Evolutionary conservation across 2,888 invertebrate species (phyloP), one percentile per base, ranked within the genome.

Genomic region (Chaetoderma sp.): DNA sequence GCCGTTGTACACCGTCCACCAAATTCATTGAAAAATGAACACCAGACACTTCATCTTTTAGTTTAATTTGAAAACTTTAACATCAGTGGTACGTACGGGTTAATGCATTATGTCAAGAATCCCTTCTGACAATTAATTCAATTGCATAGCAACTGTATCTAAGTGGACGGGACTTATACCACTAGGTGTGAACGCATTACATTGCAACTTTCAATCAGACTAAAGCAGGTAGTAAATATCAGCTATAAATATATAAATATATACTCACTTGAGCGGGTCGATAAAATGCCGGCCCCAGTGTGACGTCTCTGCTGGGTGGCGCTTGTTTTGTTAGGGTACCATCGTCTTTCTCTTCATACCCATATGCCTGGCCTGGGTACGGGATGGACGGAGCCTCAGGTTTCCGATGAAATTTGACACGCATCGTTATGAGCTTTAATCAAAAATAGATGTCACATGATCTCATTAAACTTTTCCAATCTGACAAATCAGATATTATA

Each of bases 331-430:
- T 78, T 21, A 86, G 72, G 2, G 80, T 78, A 4, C 86, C 86
- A 71, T 85, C 83, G 10, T 84, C 83, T 71, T 82, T 83, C 70
- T 86, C 86, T 71, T 86, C 86, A 69, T 83, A 86, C 0, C 86
- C 86, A 67, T 81, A 86, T 1, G 86, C 83, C 68, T 83, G 81
- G 25, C 84, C 83, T 6, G 85, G 83, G 54, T 79, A 78, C 0
- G 86, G 86, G 42, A 86, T 86, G 23, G 86, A 86, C 4, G 86
- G 86, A 1, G 86, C 84, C 45, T 83, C 83, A 18, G 83, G 81
- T 68, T 84, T 83, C 10, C 85, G 76, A 60, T 83, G 78, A 61
- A 83, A 85, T 66, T 81, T 82, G 6, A 86, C 74, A 56, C 82
- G 65, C 61, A 75, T 82, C 13, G 78, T 75, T 63, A 81, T 70